Evolutionary conservation across 2,797 vertebrate species (phyloP), one percentile per base, ranked within the genome.

Genomic region (Tangara arthus): DNA sequence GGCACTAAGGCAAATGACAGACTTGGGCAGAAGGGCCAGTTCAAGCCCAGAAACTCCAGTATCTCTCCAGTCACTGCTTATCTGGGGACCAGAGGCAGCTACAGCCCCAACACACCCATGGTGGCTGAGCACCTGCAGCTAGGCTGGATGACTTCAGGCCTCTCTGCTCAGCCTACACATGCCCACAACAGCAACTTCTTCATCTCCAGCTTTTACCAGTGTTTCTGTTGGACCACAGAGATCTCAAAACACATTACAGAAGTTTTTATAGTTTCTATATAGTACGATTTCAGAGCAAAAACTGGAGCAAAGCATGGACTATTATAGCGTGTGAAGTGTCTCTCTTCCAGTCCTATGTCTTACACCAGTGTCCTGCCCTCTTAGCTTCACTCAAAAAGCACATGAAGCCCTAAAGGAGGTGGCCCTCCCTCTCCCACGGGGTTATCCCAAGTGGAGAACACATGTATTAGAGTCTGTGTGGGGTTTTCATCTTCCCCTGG

Each of bases 401-500:
- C 11, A 30, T 2, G 5, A 6, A 10, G 1, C 32, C 41, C 10
- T 52, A 47, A 44, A 83, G 32, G 17, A 73, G 30, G 17, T 15
- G 23, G 28, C 8, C 1, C 0, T 37, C 6, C 24, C 24, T 81
- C 27, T 86, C 20, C 46, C 6, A n/a, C 1, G 1, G 34, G 32
- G 2, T 39, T 68, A n/a, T 46, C 21, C 44, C 32, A 12, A 18
- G n/a, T 5, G 7, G 30, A 34, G 14, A 73, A 68, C 8, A 10
- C 0, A 2, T 2, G 5, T 15, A 3, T 37, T 39, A 27, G 7
- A 61, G 13, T 37, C 28, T 0, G 0, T 4, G 15, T 2, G 15
- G 7, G 27, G 3, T 13, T 85, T 49, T 61, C 19, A 34, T 60
- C 15, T 6, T 68, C 24, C 17, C 27, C 12, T 4, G 1, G 42